Base-by-base conservation (phyloP, 2,113 vertebrate species). In the Tonatia bakeri region DNA sequence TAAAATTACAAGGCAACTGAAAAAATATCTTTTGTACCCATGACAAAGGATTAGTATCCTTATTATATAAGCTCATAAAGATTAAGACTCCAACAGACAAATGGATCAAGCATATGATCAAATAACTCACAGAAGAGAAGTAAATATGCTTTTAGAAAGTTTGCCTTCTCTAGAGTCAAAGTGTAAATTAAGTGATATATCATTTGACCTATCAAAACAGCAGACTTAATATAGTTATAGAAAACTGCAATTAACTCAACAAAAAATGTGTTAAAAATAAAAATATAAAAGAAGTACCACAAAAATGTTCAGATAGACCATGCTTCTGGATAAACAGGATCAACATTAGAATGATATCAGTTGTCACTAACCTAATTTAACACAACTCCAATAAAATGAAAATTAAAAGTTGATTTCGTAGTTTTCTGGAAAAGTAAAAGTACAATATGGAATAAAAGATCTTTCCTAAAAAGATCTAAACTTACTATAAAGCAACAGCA, bases 131-230 rank as follows among this genome's bases (percentile, higher is more conserved):
- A 81, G 67, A 82, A 47, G 38, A 24, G 45, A 83, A 87, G 28
- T 69, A 90, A 87, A 81, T 52, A 82, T 79, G 87, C 17, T 77
- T 86, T 73, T 31, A 73, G 72, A 90, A 86, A 54, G 73, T 43
- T 17, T 64, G 82, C 69, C 17, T 85, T 80, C 40, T 85, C 54
- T 73, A 80, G 70, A 80, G 33, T 69, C 38, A 52, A 83, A 90
- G 56, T 92, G 15, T 43, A 95, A 92, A 89, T 76, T 89, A 87
- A 94, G 72, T 80, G 92, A 92, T 82, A 56, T n/a, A 45, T 76
- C 72, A 95, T 80, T 95, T 75, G 13, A 85, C 20, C 40, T 87
- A 82, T 67, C 61, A 94, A 94, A 88, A 85, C 4, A 79, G 59
- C 36, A 84, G 28, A 82, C 31, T 95, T 90, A 61, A 90, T 76